Conservation (phyloP, 2,113 vertebrate species). For the Megaceryle maxima region DNA sequence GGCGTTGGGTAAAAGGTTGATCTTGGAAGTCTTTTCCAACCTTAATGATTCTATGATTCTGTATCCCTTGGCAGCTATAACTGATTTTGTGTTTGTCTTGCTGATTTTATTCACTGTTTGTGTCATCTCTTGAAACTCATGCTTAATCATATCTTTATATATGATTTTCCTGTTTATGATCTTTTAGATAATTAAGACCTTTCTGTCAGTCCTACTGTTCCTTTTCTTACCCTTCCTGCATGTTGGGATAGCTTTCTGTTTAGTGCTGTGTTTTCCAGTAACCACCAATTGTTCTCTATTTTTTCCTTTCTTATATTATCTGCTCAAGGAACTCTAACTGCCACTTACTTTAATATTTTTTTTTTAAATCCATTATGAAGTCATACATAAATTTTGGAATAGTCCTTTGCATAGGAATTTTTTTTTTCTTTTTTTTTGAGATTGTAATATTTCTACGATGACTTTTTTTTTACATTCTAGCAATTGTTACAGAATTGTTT, state of each 20-base stretch:
- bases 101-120: neutral
- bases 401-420: neutral
- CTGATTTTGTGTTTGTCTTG: neutral
- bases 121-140: neutral
- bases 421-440: neutral
- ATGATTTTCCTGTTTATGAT: neutral
- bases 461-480: neutral
- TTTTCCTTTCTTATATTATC: neutral
- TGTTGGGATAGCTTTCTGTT: neutral
- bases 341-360: neutral
- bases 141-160: neutral
- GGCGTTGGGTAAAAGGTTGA: no score
- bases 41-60: neutral
- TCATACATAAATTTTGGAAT: neutral
- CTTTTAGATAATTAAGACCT: neutral
- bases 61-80: neutral
- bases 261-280: neutral
- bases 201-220: neutral
- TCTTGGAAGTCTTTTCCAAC: no score
- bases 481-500: neutral
- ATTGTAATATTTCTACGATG: neutral
- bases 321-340: neutral
- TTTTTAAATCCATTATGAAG: neutral
- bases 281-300: neutral
- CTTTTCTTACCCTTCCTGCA: neutral